phyloP scores from a whole-genome alignment of 2,113 vertebrate species.

The Syngnathus scovelli region DNA sequence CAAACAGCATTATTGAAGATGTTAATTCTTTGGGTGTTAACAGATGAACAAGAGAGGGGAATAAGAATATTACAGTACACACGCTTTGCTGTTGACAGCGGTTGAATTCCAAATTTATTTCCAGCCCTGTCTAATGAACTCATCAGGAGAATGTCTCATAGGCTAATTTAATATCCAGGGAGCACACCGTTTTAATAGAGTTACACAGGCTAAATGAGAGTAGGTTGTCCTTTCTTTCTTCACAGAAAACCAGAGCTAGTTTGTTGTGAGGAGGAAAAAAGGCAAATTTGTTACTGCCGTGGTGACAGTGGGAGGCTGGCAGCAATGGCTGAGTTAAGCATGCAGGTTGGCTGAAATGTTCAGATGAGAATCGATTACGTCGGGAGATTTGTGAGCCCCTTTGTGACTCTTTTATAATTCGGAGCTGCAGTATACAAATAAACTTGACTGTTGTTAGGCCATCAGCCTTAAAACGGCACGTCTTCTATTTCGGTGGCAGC shows the following conservation, averaged over 20 bases:
- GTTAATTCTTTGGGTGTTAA: too few species aligned
- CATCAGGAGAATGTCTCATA: slow-evolving; percentile 25
- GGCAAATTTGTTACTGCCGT: not conserved
- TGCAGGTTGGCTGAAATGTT: not conserved
- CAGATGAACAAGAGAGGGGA: too few species aligned
- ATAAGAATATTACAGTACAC: too few species aligned
- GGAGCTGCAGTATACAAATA: too few species aligned
- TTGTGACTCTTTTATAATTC: too few species aligned
- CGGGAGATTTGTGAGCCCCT: too few species aligned
- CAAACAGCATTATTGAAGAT: too few species aligned
- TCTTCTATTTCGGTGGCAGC: slow-evolving; percentile 10
- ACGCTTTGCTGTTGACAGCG: not conserved
- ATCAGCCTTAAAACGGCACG: not conserved
- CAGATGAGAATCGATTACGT: not conserved
- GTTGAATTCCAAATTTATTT: slow-evolving; percentile 20
- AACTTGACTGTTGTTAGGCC: too few species aligned
- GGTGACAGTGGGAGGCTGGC: not conserved
- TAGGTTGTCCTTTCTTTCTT: slow-evolving; percentile 16
- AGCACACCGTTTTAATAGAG: slow-evolving; percentile 31
- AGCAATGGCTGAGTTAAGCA: not conserved
- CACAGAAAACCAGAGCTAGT: not conserved
- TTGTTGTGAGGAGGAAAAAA: not conserved
- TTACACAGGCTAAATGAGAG: slow-evolving; percentile 16
- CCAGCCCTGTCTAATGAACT: slow-evolving; percentile 45
- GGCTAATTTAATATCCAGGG: slow-evolving; percentile 43